Evolutionary conservation across 2,888 invertebrate species (phyloP).

Genomic region (Thereva unica): DNA sequence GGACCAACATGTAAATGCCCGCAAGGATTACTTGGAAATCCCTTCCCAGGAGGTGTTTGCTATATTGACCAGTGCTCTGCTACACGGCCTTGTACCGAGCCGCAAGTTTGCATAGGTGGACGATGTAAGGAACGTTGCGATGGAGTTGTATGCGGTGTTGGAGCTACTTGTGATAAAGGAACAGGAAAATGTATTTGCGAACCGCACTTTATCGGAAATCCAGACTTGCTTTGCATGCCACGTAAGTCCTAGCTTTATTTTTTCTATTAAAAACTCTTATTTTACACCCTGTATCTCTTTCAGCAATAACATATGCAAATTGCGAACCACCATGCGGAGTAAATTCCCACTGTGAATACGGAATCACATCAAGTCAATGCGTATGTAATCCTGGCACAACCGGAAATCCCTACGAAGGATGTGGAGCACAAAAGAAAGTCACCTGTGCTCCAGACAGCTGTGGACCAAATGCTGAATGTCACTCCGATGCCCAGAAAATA

Average conservation of each 20-base stretch:
- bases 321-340: conserved; percentile 80
- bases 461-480: conserved; percentile 79
- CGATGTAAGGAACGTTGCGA: conserved; percentile 89
- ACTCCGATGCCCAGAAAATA: conserved; percentile 71
- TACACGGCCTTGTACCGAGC: conserved; percentile 74
- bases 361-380: conserved; percentile 70
- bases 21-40: conserved; percentile 85
- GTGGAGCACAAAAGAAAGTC: conserved; percentile 71
- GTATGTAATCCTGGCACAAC: conserved; percentile 81
- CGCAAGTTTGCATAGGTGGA: conserved; percentile 82
- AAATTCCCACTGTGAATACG: conserved; percentile 88
- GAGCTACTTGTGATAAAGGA: conserved; percentile 80
- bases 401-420: conserved; percentile 87
- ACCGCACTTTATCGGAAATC: conserved; percentile 85
- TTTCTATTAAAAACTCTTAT: background rate
- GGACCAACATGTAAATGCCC: conserved; percentile 89
- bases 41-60: conserved; percentile 88
- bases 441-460: conserved; percentile 75
- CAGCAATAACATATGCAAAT: conserved; percentile 75
- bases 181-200: conserved; percentile 86
- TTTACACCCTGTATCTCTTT: conserved; percentile 35
- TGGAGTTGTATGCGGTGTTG: conserved; percentile 83
- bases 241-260: conserved; percentile 65
- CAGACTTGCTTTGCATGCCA: conserved; percentile 87
- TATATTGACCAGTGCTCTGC: conserved; percentile 80